A percentile compares a stretch with the other conserved stretches of the same genome.
phyloP scores from a whole-genome alignment of 2,888 invertebrate species.

The Pogonocherus hispidulus region DNA sequence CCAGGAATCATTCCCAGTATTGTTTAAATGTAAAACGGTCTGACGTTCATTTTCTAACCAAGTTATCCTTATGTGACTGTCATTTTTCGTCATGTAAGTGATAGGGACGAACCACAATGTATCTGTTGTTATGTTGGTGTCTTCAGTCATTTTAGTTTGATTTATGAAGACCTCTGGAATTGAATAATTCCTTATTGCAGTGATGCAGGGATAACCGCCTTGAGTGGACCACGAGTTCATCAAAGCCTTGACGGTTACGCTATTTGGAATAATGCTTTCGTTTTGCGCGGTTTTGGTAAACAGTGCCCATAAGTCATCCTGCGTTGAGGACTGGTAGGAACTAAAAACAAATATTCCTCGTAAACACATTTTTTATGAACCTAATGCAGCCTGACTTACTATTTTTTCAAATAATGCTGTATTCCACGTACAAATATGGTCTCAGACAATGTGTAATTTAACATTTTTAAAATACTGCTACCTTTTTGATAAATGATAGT shows the following conservation, averaged over 20 bases:
- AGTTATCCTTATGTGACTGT: constrained; percentile 47
- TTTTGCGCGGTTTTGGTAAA: constrained; percentile 66
- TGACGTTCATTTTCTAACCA: constrained; percentile 60
- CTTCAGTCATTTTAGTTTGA: constrained; percentile 69
- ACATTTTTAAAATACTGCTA: constrained; percentile 74
- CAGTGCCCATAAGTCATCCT: constrained; percentile 78
- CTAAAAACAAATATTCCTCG: constrained; percentile 62
- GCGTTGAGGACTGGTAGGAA: constrained; percentile 75
- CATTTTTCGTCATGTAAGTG: constrained; percentile 66
- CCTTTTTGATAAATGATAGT: constrained; percentile 65
- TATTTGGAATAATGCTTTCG: constrained; percentile 62
- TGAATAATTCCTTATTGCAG: constrained; percentile 72
- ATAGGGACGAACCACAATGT: constrained; percentile 75
- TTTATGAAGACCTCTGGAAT: constrained; percentile 67
- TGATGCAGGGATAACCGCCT: constrained; percentile 78
- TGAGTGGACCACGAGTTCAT: constrained; percentile 83
- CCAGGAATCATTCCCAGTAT: constrained; percentile 66
- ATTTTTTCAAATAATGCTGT: constrained; percentile 71
- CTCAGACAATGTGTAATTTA: constrained; percentile 72
- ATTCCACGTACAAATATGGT: constrained; percentile 72
- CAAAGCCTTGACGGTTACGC: constrained; percentile 72
- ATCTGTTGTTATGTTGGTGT: constrained; percentile 49
- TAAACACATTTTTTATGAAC: neutral
- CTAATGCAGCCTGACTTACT: constrained; percentile 66
- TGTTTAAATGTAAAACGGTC: constrained; percentile 57